phyloP scores from a whole-genome alignment of 2,113 vertebrate genomes.

The Anhinga anhinga region DNA sequence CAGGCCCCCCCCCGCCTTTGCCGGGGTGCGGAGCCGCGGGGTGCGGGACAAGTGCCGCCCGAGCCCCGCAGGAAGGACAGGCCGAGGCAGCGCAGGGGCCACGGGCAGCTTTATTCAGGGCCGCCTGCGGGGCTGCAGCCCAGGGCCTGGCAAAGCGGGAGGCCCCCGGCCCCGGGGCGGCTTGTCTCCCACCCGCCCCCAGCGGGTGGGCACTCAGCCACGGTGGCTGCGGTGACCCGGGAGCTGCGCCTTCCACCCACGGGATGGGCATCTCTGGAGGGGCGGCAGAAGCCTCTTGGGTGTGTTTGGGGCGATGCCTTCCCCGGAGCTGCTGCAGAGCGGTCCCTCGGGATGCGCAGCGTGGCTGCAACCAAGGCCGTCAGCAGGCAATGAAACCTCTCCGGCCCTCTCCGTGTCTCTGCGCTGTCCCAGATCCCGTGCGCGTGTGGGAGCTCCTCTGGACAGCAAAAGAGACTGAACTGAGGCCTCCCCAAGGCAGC shows the following conservation, averaged over 20 bases:
- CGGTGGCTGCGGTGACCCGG: accelerated
- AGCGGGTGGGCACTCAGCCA: accelerated
- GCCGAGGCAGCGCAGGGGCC: neutral
- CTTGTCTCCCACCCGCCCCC: neutral
- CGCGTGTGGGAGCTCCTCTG: neutral
- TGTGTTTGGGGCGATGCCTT: accelerated
- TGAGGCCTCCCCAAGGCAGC: accelerated
- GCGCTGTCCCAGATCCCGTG: neutral
- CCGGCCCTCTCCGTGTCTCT: accelerated
- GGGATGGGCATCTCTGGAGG: accelerated
- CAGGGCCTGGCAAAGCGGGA: neutral
- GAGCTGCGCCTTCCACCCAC: neutral
- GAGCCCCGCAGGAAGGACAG: neutral
- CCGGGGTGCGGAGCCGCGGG: neutral
- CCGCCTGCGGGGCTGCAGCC: neutral
- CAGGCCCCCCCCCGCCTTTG: conserved; percentile 59
- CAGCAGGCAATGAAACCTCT: neutral
- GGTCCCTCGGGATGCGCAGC: accelerated
- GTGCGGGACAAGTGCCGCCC: neutral
- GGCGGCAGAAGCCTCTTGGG: accelerated
- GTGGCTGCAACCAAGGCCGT: neutral
- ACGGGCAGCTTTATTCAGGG: neutral
- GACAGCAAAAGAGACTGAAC: neutral
- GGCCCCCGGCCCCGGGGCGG: neutral
- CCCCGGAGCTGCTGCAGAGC: neutral